Evolutionary conservation across 2,113 vertebrate genomes (phyloP), one percentile per base, ranked within the genome.

Genomic region (Irena cyanogastra): DNA sequence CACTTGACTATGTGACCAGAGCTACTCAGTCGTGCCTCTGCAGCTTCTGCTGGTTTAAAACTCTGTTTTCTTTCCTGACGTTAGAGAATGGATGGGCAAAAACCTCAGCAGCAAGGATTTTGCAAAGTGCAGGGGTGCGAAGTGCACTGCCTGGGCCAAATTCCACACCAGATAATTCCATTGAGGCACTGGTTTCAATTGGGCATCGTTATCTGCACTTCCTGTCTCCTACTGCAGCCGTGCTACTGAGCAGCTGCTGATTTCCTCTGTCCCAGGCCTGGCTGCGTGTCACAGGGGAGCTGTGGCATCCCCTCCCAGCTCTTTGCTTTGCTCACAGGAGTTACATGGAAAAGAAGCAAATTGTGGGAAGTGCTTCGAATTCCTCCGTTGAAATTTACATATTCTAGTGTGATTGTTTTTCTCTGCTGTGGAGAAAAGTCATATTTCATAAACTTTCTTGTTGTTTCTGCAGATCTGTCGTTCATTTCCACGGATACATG

Each of bases 151-250:
- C 64, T 16, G 26, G 81, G 94, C 95, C 95, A 95, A 97, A 95
- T 94, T 97, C 96, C 93, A 96, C 95, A 95, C 95, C 94, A 94
- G 94, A 96, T 95, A 95, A 97, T 95, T 96, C 94, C 91, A 92
- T 35, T 76, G 89, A 94, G 83, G 91, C 0, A 0, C 61, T 75
- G 87, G 49, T 68, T 95, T 94, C 87, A 76, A 69, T 3, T 82
- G 87, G 93, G 61, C 77, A 94, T 37, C 6, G 2, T 94, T 97
- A 96, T 96, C 94, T 95, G 83, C 49, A 3, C 81, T 96, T 95
- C 87, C 89, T 92, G 87, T 68, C 89, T 76, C 70, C 16, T 41
- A 16, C 70, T 82, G 87, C 93, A 28, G 37, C 65, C 0, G 15
- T 89, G 95, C 93, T 87, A 39, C 83, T 60, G 72, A 97, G 91